Evolutionary conservation across 92 coral and sea anemone genomes (phyloP), one percentile per base, ranked within the genome.

Genomic region (Diadumene lineata): DNA sequence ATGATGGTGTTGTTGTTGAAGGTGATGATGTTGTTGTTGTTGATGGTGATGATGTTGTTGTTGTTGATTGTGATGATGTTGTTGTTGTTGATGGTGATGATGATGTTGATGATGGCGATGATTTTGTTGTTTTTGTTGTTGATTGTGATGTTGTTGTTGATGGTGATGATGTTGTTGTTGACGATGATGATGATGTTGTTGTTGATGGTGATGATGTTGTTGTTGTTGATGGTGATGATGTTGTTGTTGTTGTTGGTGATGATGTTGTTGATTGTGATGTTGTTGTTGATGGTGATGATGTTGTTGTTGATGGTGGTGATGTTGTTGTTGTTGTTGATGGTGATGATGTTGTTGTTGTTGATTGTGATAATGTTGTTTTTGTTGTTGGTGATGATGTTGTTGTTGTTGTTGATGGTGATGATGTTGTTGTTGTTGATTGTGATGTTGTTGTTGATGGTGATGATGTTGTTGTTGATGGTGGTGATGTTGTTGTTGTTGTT

Each of bases 31-130:
- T 4, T 38, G 48, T 53, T 4, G 60, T 10, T 31, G 70, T 32
- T 7, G 46, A 65, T 65, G 26, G 22, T 21, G 31, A 24, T 58
- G 70, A 1, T 2, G 46, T 1, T 31, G 44, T 16, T 26, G 70
- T 1, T 28, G 43, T 16, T 1, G 70, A 8, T 65, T 15, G 1
- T 6, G 68, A 62, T 62, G 7, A 6, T 15, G 68, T 13, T 62
- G 68, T 28, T 15, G 68, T 13, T 62, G 68, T 28, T 9, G 73
- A 46, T 68, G 73, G 19, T 30, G 73, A 46, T 68, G 73, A 68
- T 68, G 73, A 19, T 30, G 73, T 33, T 33, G 73, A 19, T 3
- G 73, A 68, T 68, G 73, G 0, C 13, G 73, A 33, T 69, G 74
- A 1, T 43, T 58, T 0, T 69, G 74, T 46, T 10, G 74, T 19